These are phyloP conservation scores for Ectobius pallidus DNA, from an alignment of 2,888 invertebrate genomes.

Conservation along the genomic window DNA sequence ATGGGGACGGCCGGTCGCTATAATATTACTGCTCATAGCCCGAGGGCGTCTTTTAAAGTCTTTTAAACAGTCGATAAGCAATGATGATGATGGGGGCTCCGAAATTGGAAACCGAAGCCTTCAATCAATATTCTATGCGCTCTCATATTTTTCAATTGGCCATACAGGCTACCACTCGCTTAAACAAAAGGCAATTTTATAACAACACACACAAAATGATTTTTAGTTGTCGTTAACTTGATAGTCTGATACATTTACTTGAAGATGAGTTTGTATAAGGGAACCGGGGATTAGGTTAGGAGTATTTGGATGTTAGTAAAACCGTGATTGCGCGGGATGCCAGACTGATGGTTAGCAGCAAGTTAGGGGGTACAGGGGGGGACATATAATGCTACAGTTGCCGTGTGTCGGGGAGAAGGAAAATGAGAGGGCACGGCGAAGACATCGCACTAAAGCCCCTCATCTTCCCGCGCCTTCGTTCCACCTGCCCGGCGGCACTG, in stretches of 20 bases:
- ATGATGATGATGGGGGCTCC: not conserved
- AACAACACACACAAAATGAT: conserved; percentile 26
- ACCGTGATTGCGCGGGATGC: not conserved
- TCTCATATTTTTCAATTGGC: conserved; percentile 20
- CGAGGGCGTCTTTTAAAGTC: not conserved
- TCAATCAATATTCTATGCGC: conserved; percentile 21
- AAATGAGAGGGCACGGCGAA: conserved; percentile 29
- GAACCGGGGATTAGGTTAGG: not conserved
- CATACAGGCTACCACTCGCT: not conserved
- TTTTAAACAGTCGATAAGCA: not conserved
- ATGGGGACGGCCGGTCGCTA: too few species aligned
- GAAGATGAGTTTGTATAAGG: not conserved
- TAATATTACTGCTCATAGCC: not conserved
- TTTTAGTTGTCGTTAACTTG: conserved; percentile 23
- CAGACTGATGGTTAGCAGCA: conserved; percentile 10
- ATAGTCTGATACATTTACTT: not conserved
- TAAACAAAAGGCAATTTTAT: conserved; percentile 32
- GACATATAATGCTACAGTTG: conserved; percentile 25
- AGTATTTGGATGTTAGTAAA: not conserved
- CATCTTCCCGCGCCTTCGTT: conserved; percentile 21
- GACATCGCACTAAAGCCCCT: conserved; percentile 11
- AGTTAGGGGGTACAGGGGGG: not conserved
- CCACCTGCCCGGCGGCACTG: not conserved
- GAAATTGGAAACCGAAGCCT: not conserved
- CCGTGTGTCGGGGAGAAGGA: conserved; percentile 1